Conservation (phyloP, 2,797 vertebrate genomes). For the Zenarchopterus dispar region DNA sequence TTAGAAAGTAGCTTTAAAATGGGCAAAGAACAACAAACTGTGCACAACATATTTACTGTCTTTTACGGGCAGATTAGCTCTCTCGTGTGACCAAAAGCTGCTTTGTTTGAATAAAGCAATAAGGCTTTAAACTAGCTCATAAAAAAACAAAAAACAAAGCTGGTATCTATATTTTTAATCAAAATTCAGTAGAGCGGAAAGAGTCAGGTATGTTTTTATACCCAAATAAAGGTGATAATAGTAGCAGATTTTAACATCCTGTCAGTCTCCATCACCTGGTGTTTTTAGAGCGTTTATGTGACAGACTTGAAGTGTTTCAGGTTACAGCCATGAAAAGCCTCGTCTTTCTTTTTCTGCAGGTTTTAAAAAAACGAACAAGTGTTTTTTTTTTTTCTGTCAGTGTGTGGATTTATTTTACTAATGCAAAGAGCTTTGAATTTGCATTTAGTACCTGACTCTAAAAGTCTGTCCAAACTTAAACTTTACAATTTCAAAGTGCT, state of each 20-base stretch:
- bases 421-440: conserved; percentile 72
- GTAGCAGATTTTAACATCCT: conserved; percentile 6
- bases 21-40: conserved; percentile 7
- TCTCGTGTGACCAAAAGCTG: conserved; percentile 56
- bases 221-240: conserved; percentile 23
- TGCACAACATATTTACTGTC: conserved; percentile 17
- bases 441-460: conserved; percentile 20
- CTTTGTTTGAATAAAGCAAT: conserved; percentile 62
- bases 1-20: conserved; percentile 16
- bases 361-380: background rate
- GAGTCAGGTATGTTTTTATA: conserved; percentile 17
- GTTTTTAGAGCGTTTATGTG: background rate
- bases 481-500: background rate
- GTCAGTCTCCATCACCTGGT: background rate
- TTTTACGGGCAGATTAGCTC: conserved; percentile 55
- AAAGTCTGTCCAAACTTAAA: background rate
- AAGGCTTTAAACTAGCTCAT: conserved; percentile 59
- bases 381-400: background rate
- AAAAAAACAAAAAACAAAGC: conserved; percentile 3
- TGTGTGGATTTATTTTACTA: conserved; percentile 53
- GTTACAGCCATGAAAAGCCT: background rate
- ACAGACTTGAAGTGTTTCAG: background rate
- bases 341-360: background rate
- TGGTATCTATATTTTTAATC: conserved; percentile 48
- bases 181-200: conserved; percentile 7